Percentiles rank a stretch among this genome's conserved stretches.
Conservation (phyloP, 2,113 vertebrate genomes). For the Lampris incognitus region DNA sequence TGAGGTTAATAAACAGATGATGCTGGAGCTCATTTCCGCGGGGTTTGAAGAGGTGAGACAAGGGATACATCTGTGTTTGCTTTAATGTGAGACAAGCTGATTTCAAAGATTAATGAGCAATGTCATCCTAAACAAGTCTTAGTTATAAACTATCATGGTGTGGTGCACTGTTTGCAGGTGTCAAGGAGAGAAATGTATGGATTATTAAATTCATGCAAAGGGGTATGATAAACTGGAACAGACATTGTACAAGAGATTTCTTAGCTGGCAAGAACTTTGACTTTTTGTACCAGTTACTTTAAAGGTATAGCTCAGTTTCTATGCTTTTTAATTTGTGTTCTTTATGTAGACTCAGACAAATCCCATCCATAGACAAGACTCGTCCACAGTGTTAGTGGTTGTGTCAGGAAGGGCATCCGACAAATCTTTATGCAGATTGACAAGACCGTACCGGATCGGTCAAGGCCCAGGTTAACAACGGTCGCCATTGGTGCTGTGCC, state of each 20-base stretch:
- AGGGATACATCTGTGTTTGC: not conserved
- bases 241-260: constrained; percentile 34
- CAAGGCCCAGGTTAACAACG: no score
- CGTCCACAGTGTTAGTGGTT: no score
- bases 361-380: no score
- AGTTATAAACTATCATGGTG: constrained; percentile 31
- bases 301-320: no score
- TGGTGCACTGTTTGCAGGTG: constrained; percentile 16
- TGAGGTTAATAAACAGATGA: constrained; percentile 90
- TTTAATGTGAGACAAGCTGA: not conserved
- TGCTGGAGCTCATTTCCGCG: constrained; percentile 85
- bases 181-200: constrained; percentile 46
- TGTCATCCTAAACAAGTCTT: constrained; percentile 44
- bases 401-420: no score
- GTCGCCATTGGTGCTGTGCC: no score
- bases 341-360: no score
- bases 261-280: constrained; percentile 11
- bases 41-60: constrained; percentile 94
- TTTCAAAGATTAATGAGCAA: constrained; percentile 11
- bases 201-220: constrained; percentile 73
- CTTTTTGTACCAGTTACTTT: not conserved
- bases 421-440: no score
- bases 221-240: constrained; percentile 65
- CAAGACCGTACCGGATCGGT: no score
- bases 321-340: no score